Base-by-base conservation (phyloP, 2,888 invertebrate genomes). In the Torymus aiolomorphi region DNA sequence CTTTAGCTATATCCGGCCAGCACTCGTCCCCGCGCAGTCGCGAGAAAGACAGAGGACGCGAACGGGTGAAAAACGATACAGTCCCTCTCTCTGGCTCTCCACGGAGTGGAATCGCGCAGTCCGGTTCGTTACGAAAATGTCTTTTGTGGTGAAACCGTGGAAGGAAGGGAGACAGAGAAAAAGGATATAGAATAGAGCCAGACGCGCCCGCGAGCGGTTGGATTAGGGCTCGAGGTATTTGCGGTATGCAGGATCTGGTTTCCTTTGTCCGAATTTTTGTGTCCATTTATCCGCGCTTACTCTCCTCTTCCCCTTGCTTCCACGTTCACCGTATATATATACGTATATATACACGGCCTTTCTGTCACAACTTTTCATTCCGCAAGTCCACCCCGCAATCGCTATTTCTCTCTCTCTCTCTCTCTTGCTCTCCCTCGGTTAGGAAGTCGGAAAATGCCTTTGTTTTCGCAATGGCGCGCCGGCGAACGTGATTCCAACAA, bases 261-360 rank as follows among this genome's bases (percentile, higher is more conserved):
- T 84, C 85, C 86, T 86, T 86, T 87, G 86, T 87, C 84, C 83
- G 81, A 88, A 88, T 86, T 87, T 88, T 87, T 86, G 80, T 84
- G 84, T 84, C 85, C 86, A 87, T 87, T 87, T 86, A 86, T 87
- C 86, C 83, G 81, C 83, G 81, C 84, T 52, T 83, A 84, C 82
- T 83, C 83, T 82, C 66, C 62, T 59, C 52, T 52, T 20, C 54
- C 71, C 18, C 49, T 20, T 66, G 18, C 31, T 18, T 57, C 24
- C 42, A 5, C 1, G 52, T 51, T 67, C 57, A 42, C 20, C 31
- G 18, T 65, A 69, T n/a, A 56, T 18, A 52, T 16, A n/a, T 65
- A 69, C 14, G 51, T 18, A n/a, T 56, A 49, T 70, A n/a, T 82
- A 74, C 79, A 75, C 83, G 82, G 81, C 79, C 81, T 66, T 59